Percentiles rank a stretch among this genome's conserved stretches.
phyloP scores from a whole-genome alignment of 2,113 vertebrate species.

The Poicephalus meyeri region DNA sequence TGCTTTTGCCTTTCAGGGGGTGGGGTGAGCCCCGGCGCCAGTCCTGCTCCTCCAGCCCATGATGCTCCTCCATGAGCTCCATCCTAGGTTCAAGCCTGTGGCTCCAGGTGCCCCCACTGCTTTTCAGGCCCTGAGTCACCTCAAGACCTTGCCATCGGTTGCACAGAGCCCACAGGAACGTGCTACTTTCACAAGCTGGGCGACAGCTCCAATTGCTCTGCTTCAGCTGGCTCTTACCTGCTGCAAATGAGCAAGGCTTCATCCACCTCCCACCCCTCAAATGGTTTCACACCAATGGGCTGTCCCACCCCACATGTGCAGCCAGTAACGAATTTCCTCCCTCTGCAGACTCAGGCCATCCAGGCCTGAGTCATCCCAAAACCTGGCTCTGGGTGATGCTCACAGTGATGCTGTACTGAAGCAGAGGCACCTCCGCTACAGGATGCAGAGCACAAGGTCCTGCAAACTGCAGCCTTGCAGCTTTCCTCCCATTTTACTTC shows the following conservation, averaged over 20 bases:
- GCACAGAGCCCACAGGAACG: accelerated
- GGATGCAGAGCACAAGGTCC: neutral
- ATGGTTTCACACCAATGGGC: neutral
- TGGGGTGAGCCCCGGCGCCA: neutral
- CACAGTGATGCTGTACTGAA: neutral
- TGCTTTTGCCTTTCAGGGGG: neutral
- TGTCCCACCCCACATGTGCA: neutral
- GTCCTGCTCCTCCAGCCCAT: neutral
- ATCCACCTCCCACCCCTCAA: accelerated
- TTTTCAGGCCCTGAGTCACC: neutral
- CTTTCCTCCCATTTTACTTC: neutral
- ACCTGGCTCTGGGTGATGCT: neutral
- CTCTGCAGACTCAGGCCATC: neutral
- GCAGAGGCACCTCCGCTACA: neutral
- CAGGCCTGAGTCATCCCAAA: neutral
- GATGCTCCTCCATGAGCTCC: neutral
- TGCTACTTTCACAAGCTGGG: neutral
- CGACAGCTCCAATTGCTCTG: neutral
- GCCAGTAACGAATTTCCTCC: neutral
- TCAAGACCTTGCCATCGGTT: neutral
- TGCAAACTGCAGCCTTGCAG: neutral
- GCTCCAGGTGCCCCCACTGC: neutral
- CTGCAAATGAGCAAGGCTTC: neutral
- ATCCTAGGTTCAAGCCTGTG: accelerated
- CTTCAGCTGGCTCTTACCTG: neutral